A percentile compares a stretch with the other conserved stretches of the same genome.
phyloP scores from a whole-genome alignment of 2,113 vertebrate genomes.

The Channa maculata region DNA sequence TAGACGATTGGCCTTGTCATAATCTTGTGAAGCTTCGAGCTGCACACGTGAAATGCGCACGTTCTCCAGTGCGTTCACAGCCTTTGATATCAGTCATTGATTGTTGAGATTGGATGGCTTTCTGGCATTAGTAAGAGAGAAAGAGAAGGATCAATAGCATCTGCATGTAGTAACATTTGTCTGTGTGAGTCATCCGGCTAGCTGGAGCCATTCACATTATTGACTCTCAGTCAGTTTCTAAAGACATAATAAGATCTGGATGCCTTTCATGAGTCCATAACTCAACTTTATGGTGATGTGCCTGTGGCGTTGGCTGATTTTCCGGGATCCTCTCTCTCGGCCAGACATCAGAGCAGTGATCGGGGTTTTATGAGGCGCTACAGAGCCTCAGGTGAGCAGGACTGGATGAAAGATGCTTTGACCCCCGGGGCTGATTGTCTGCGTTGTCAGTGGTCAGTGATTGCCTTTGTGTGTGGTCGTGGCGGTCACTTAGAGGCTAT shows the following conservation, averaged over 20 bases:
- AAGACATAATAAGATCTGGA: slow-evolving; percentile 55
- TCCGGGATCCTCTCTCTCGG: slow-evolving; percentile 25
- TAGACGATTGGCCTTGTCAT: too few species aligned
- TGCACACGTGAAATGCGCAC: not conserved
- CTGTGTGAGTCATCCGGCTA: slow-evolving; percentile 32
- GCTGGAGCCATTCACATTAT: slow-evolving; percentile 62
- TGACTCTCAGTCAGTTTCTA: slow-evolving; percentile 59
- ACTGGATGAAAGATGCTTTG: slow-evolving; percentile 67
- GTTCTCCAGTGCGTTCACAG: not conserved
- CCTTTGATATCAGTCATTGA: slow-evolving; percentile 14
- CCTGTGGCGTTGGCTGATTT: slow-evolving; percentile 63
- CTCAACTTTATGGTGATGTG: slow-evolving; percentile 71
- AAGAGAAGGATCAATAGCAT: slow-evolving; percentile 56
- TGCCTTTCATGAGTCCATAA: slow-evolving; percentile 70
- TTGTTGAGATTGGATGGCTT: slow-evolving; percentile 10
- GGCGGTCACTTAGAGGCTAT: slow-evolving; percentile 56
- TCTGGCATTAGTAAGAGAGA: slow-evolving; percentile 28
- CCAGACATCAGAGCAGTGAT: slow-evolving; percentile 70
- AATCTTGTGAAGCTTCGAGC: too few species aligned
- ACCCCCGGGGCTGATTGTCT: slow-evolving; percentile 70
- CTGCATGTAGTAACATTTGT: slow-evolving; percentile 64
- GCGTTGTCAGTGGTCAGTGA: slow-evolving; percentile 58
- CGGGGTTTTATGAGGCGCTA: slow-evolving; percentile 67
- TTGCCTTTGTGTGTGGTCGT: slow-evolving; percentile 71
- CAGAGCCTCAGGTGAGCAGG: slow-evolving; percentile 75